Evolutionary conservation across 2,888 invertebrate species (phyloP), one percentile per base, ranked within the genome.

Genomic region (Aspidiotus rigidus): DNA sequence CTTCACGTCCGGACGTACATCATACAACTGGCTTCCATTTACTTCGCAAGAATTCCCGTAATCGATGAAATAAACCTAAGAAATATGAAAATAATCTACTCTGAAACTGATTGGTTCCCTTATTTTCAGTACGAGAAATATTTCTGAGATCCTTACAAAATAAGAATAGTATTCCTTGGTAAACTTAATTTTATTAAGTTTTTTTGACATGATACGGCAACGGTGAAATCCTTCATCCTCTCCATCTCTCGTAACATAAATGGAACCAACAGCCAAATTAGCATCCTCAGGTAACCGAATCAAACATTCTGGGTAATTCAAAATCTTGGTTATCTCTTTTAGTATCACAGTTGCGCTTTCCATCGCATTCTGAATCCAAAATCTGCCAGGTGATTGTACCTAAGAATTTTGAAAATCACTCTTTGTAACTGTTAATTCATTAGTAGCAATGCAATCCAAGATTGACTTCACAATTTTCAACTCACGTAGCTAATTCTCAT

Each of bases 331-430:
- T n/a, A 49, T 3, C 10, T 49, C 49, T 3, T 3, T 49, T n/a
- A 49, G n/a, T 6, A 6, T 49, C 2, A 3, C 49, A 2, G 10
- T 2, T 2, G 49, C 17, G 13, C 44, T 7, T 1, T 1, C 9
- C n/a, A 15, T 39, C 15, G 63, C 28, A 57, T 42, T 57, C n/a
- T 57, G 57, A 57, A 69, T 70, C 73, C 73, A 73, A 64, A 73
- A 73, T 44, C 59, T 28, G 59, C 41, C 17, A 10, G 72, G 49
- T 39, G 72, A 53, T 53, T 69, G 41, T 40, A 73, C 49, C 73
- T 73, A 15, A 28, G 5, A 28, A 28, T 28, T 28, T 28, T 5
- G 28, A 28, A n/a, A n/a, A n/a, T n/a, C n/a, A n/a, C n/a, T n/a
- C n/a, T n/a, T n/a, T n/a, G n/a, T n/a, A n/a, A n/a, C n/a, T n/a